Conservation (phyloP, 2,888 invertebrate genomes). For the Blera fallax region DNA sequence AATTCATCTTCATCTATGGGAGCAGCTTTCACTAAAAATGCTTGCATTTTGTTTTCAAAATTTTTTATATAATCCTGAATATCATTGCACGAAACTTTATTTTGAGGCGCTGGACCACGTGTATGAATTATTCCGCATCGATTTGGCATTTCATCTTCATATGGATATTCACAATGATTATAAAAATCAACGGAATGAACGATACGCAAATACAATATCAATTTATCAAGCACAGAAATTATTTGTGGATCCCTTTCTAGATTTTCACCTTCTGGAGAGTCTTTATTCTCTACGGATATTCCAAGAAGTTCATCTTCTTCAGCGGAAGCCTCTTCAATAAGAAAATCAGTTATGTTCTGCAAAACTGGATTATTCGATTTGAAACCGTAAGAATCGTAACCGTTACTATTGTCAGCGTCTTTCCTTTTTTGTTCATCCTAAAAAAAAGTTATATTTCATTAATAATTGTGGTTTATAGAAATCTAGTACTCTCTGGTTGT, state of each 20-base stretch:
- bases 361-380: constrained; percentile 95
- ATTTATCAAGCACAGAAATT: constrained; percentile 88
- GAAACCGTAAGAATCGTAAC: constrained; percentile 84
- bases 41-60: constrained; percentile 95
- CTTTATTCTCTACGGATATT: constrained; percentile 83
- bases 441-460: background rate
- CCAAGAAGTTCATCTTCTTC: constrained; percentile 98
- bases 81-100: constrained; percentile 85
- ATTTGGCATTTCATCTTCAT: constrained; percentile 99
- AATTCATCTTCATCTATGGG: constrained; percentile 90
- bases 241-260: constrained; percentile 89
- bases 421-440: constrained; percentile 43
- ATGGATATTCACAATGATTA: constrained; percentile 99
- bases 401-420: constrained; percentile 45
- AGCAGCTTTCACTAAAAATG: constrained; percentile 91
- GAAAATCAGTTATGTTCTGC: constrained; percentile 97
- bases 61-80: constrained; percentile 87
- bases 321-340: constrained; percentile 98
- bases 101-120: constrained; percentile 92
- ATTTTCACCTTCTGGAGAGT: constrained; percentile 82
- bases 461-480: too few relatives aligned
- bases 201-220: constrained; percentile 95
- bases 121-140: constrained; percentile 99
- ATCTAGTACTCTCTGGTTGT: too few relatives aligned
- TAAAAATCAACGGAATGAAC: constrained; percentile 99